Base-by-base conservation (phyloP, 2,888 invertebrate genomes). In the Heteromurus nitidus region DNA sequence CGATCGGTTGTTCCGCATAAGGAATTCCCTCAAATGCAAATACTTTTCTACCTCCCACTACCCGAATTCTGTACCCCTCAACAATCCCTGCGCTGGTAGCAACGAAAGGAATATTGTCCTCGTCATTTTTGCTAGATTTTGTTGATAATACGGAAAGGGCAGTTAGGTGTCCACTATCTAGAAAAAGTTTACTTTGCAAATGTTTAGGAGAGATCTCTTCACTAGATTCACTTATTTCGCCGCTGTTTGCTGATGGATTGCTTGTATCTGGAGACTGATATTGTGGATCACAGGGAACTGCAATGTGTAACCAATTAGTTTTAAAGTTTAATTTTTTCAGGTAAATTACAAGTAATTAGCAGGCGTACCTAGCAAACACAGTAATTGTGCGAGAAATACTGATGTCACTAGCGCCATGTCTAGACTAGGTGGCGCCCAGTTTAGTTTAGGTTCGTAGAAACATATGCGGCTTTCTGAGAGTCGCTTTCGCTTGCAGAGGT, bases 11-110 rank as follows among this genome's bases (percentile, higher is more conserved):
- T 30, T 87, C 84, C 2, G 82, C 86, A 31, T 76, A 86, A 0
- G 85, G 85, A 60, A 86, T 84, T 9, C 86, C 79, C 69, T 83
- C 77, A 30, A 85, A 86, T 3, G 85, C 84, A 28, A 68, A 55
- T 30, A 86, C 80, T 58, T 64, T 80, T 44, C 82, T 20, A 5
- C 85, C 85, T 53, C 81, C 83, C 20, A 83, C 76, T 24, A 84
- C 84, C 55, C 82, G 73, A 55, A 83, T 84, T 16, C 65, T 30
- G 28, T 84, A 85, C 13, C 86, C 86, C 67, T 85, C 79, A 20
- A 86, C 50, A 5, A 64, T 36, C 44, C 85, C 86, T 31, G 26
- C 9, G 1, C 53, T 60, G 7, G 77, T 79, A 9, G 13, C n/a
- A 1, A 84, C 85, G 30, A 75, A 47, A n/a, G 82, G 84, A 20